Conservation (phyloP, 2,113 vertebrate species). For the Neogale vison region DNA sequence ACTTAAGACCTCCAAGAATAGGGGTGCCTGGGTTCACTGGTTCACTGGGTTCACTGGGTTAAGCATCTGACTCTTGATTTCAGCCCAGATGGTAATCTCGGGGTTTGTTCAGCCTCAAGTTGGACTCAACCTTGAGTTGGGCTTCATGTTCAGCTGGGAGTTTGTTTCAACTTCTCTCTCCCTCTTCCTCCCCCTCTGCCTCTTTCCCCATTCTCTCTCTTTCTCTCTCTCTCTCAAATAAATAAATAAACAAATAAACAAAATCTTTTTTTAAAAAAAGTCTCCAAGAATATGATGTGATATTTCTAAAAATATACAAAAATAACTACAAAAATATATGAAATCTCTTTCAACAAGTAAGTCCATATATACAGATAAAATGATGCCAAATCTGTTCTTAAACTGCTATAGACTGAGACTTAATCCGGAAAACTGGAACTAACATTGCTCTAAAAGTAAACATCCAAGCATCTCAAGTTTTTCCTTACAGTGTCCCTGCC, state of each 20-base stretch:
- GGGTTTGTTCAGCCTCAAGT: neutral
- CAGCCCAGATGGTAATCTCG: no score
- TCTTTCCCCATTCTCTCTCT: neutral
- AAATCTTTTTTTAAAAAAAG: no score
- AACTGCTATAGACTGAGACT: neutral
- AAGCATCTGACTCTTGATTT: neutral
- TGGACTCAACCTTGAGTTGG: neutral
- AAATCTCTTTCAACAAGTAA: neutral
- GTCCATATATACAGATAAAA: neutral
- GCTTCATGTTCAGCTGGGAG: neutral
- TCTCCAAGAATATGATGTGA: neutral
- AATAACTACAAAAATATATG: neutral
- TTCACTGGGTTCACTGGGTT: neutral
- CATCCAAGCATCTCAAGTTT: neutral
- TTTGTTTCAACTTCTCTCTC: neutral
- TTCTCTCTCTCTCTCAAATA: neutral
- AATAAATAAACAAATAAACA: no score
- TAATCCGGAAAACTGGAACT: neutral
- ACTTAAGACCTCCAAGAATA: neutral
- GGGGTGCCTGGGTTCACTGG: neutral
- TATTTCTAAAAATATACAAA: neutral
- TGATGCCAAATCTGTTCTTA: neutral
- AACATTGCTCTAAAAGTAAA: neutral
- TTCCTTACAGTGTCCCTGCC: neutral
- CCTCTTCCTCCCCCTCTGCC: neutral